Evolutionary conservation across 64 coral and sea anemone genomes (phyloP), one percentile per base, ranked within the genome.

Genomic region (Stichodactyla mertensii): DNA sequence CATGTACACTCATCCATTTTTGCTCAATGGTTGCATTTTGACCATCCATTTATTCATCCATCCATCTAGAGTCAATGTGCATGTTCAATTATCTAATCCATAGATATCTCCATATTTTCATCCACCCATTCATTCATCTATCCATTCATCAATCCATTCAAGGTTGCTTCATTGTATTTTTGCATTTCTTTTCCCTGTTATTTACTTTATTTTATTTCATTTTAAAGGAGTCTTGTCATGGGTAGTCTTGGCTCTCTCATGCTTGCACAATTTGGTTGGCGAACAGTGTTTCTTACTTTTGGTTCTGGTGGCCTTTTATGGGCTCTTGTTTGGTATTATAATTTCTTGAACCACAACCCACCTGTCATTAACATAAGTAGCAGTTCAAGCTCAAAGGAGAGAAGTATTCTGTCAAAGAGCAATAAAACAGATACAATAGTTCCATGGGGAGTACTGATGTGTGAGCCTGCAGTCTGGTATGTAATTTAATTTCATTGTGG

Each of bases 391-490:
- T 5, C 4, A 85, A 61, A 31, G 61, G 56, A 61, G 24, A 84
- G 16, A 14, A 85, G 27, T 58, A 15, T 60, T 6, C 52, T 85
- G n/a, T 53, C 78, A 52, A 81, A 81, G 26, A 54, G 6, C 36
- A 45, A 52, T 53, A 81, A 81, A 54, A 81, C 83, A 62, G 60
- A 64, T 9, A 85, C 27, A 28, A 85, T 85, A 64, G 89, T 92
- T 59, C 91, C 91, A 45, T 92, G 91, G 91, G 91, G 79, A 20
- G 71, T 51, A 57, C 69, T 92, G 9, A 61, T 92, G 82, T 88
- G 64, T 57, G 79, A 92, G 12, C 80, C 91, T 55, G 91, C 91
- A 60, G 64, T 92, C 26, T 92, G 91, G 91, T 88, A 79, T 77
- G 88, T 66, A 77, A 58, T 15, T 52, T 51, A 83, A 20, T 22